Conservation (phyloP, 2,797 vertebrate species). For the Aeoliscus strigatus region DNA sequence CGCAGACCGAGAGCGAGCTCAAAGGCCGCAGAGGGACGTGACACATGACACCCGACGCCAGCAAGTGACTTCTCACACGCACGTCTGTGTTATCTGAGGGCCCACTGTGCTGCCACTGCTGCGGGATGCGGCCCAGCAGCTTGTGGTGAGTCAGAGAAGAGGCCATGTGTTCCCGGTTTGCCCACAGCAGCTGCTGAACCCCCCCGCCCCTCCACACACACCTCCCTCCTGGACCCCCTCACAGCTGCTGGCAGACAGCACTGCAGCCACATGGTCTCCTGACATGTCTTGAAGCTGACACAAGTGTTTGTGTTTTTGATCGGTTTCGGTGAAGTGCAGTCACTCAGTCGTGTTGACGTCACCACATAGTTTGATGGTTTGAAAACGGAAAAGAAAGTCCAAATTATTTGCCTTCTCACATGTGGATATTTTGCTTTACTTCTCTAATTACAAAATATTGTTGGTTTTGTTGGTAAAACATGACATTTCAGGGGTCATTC, state of each 20-base stretch:
- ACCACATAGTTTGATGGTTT: too few relatives aligned
- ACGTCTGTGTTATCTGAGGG: conserved; percentile 2
- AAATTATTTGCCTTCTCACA: too few relatives aligned
- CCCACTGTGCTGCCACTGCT: conserved; percentile 9
- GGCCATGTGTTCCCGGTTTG: conserved; percentile 46
- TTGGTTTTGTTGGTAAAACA: too few relatives aligned
- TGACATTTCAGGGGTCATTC: too few relatives aligned
- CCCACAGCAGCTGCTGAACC: conserved; percentile 58
- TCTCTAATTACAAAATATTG: too few relatives aligned
- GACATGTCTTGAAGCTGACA: conserved; percentile 23
- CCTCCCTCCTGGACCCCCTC: conserved; percentile 26
- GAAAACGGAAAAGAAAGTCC: too few relatives aligned
- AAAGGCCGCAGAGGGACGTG: neutral
- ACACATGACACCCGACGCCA: neutral
- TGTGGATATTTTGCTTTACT: too few relatives aligned
- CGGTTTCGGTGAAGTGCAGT: neutral
- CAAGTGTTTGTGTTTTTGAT: conserved; percentile 7
- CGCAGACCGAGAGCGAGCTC: conserved; percentile 2
- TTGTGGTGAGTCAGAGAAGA: conserved; percentile 40
- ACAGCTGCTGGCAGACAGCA: conserved; percentile 47
- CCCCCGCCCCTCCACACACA: conserved; percentile 6
- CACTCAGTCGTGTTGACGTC: too few relatives aligned
- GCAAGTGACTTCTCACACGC: neutral
- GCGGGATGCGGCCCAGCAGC: conserved; percentile 31
- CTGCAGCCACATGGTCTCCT: conserved; percentile 42